Base-by-base conservation (phyloP, 1,140 invertebrate genomes). In the Diachasma alloeum region DNA sequence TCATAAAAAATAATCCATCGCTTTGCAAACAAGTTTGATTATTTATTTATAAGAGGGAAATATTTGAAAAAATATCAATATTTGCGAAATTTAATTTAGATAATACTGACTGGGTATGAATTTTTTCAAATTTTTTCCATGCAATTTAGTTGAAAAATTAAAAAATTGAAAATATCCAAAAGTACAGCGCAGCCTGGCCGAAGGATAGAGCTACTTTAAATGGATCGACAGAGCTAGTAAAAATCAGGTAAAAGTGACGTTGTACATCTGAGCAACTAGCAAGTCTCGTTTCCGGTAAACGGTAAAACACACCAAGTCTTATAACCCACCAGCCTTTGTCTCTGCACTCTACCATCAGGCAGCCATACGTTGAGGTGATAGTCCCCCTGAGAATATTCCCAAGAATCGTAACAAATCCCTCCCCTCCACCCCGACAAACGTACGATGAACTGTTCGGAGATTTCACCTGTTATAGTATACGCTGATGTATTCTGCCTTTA, bases 301-400 rank as follows among this genome's bases (percentile, higher is more conserved):
- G 87, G 86, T 87, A 86, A 75, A 80, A 81, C 76, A 75, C 79
- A 81, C 36, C 37, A 26, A 11, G 67, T 26, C 26, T 63, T 72
- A 66, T 31, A 24, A 26, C 17, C 59, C 15, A 44, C 24, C 15
- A 15, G 46, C 56, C 69, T 76, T 76, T 77, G 75, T 72, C 75
- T 72, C 71, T 56, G 53, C 22, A 59, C 31, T 46, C 37, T 44
- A 70, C 17, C 17, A 68, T 37, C 53, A 63, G 53, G 39, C 48
- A 19, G 3, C 22, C 24, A 63, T 63, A 56, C n/a, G n/a, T 19
- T 19, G 59, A 39, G 74, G 74, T 53, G 17, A 53, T 26, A 17
- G 53, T 19, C 31, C 82, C 79, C 85, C 85, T 87, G 87, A 86
- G 87, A 88, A 87, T 81, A 81, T 88, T 88, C 87, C 84, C 87